A percentile compares a stretch with the other conserved stretches of the same genome.
Conservation (phyloP, 2,113 vertebrate genomes). For the Dasyurus viverrinus region DNA sequence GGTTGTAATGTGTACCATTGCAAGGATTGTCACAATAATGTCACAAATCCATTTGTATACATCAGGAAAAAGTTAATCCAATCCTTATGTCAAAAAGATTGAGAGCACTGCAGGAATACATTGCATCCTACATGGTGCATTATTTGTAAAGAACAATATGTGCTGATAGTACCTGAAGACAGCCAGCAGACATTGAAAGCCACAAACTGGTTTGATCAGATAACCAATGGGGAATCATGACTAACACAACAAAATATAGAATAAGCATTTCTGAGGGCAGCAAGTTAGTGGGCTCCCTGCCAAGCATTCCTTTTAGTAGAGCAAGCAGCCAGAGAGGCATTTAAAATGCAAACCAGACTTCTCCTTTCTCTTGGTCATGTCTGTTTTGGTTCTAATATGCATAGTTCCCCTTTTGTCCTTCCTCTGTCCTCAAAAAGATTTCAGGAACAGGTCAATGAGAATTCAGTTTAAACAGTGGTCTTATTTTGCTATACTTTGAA, state of each 20-base stretch:
- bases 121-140: not conserved
- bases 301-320: not conserved
- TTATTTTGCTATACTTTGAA: not conserved
- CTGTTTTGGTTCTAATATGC: not conserved
- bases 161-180: not conserved
- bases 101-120: not conserved
- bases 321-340: not conserved
- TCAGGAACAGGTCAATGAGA: not conserved
- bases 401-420: not conserved
- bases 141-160: not conserved
- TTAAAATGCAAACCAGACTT: conserved; percentile 2
- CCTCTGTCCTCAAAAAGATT: not conserved
- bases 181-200: not conserved
- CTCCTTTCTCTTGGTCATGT: not conserved
- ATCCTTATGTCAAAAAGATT: not conserved
- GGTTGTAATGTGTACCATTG: not conserved
- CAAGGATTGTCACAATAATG: not conserved
- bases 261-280: conserved; percentile 9
- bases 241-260: not conserved
- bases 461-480: not conserved
- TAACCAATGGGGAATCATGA: not conserved
- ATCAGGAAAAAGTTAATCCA: not conserved
- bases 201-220: not conserved
- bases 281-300: not conserved
- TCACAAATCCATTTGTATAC: not conserved